Percentiles rank a stretch among this genome's conserved stretches.
Conservation (phyloP, 2,888 invertebrate genomes). For the Gasteruption jaculator region DNA sequence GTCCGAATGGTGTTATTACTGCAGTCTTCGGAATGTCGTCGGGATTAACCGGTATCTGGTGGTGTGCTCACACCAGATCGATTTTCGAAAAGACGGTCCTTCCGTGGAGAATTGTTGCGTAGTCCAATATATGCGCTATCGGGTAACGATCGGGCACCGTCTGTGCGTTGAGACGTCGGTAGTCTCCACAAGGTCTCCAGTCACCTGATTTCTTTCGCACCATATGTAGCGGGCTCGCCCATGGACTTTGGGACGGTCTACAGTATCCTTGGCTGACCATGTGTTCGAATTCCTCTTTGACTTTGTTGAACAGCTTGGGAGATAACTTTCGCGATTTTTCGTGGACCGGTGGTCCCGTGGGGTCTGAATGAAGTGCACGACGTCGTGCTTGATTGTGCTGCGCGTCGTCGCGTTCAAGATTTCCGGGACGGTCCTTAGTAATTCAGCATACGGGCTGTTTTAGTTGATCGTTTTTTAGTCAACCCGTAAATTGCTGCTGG, state of each 20-base stretch:
- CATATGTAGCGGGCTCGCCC: background rate
- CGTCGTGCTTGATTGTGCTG: too few species aligned
- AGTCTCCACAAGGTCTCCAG: background rate
- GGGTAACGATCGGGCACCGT: background rate
- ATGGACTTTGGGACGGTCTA: background rate
- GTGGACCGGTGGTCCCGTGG: too few species aligned
- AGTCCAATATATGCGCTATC: background rate
- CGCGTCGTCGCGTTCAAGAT: too few species aligned
- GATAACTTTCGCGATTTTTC: too few species aligned
- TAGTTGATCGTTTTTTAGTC: too few species aligned
- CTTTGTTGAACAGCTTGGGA: too few species aligned
- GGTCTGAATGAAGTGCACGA: too few species aligned
- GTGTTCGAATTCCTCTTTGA: too few species aligned
- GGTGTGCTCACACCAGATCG: background rate
- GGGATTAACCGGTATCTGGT: background rate
- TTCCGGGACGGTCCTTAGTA: too few species aligned
- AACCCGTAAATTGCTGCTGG: too few species aligned
- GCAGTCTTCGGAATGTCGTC: slow-evolving; percentile 3
- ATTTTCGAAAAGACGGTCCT: background rate
- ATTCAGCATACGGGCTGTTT: too few species aligned
- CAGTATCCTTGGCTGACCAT: too few species aligned
- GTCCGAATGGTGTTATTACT: background rate
- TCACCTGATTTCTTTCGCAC: background rate
- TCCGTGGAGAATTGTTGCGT: background rate
- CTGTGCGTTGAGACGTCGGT: background rate